Conservation (phyloP, 2,797 vertebrate species). For the Lerista edwardsae region DNA sequence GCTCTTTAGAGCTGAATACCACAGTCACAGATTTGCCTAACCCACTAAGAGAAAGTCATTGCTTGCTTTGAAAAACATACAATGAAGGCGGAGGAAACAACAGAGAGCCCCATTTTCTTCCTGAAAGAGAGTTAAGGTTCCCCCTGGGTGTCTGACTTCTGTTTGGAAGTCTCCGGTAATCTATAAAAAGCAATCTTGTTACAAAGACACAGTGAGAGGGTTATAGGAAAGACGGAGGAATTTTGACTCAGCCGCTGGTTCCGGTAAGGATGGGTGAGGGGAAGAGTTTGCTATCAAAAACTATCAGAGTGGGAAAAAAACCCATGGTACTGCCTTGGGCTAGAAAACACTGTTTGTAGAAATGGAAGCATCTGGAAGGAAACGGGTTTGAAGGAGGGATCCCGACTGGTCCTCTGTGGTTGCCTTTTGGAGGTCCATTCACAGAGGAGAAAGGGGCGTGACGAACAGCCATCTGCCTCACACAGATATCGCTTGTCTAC, state of each 20-base stretch:
- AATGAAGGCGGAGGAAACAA: neutral
- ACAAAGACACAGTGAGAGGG: neutral
- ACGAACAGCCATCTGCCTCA: neutral
- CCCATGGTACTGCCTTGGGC: neutral
- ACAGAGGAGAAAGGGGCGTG: neutral
- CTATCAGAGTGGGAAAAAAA: neutral
- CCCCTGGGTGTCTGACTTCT: neutral
- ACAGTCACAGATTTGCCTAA: neutral
- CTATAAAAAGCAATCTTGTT: conserved; percentile 17
- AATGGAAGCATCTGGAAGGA: conserved; percentile 24
- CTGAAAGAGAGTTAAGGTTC: neutral
- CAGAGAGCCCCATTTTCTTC: neutral
- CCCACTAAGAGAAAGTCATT: neutral
- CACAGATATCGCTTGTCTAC: neutral
- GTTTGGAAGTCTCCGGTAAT: neutral
- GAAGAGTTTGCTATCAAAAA: conserved; percentile 15
- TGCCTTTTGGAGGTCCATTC: neutral
- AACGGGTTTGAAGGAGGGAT: neutral
- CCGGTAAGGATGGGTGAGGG: neutral
- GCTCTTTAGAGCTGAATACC: neutral
- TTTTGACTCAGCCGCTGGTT: neutral
- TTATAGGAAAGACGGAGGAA: too few relatives aligned
- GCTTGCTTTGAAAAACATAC: neutral
- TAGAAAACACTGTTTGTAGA: neutral
- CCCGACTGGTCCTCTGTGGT: neutral